Evolutionary conservation across 1,140 invertebrate genomes (phyloP).

Genomic region (Aporrectodea caliginosa): DNA sequence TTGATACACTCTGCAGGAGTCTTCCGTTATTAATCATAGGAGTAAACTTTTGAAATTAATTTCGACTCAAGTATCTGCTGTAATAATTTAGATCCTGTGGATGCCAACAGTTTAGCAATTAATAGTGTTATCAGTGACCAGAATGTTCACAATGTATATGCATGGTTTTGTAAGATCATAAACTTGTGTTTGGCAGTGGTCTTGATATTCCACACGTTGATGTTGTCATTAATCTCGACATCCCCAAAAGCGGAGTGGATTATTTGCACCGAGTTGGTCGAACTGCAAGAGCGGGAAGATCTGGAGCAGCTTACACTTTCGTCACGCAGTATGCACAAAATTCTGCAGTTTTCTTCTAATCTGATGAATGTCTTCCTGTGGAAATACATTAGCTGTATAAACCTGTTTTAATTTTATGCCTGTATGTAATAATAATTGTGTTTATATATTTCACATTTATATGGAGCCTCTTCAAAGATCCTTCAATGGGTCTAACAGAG

Average conservation of each 20-base stretch:
- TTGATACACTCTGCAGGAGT: too few species aligned
- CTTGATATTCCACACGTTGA: constrained; percentile 98
- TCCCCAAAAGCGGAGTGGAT: constrained; percentile 91
- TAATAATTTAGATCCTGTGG: too few species aligned
- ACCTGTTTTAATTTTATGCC: neutral
- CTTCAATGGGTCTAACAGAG: neutral
- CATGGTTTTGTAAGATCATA: too few species aligned
- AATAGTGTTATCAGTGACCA: too few species aligned
- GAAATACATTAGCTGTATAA: neutral
- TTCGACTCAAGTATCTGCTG: too few species aligned
- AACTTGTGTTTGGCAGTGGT: constrained; percentile 71
- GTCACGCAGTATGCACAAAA: constrained; percentile 63
- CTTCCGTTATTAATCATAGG: too few species aligned
- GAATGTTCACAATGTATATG: too few species aligned
- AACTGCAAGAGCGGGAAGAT: constrained; percentile 87
- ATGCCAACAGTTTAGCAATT: too few species aligned
- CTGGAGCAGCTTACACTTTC: constrained; percentile 65
- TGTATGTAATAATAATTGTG: neutral
- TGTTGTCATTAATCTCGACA: constrained; percentile 95
- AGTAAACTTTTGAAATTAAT: too few species aligned
- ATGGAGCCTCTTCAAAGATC: too few species aligned
- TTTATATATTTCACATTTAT: too few species aligned
- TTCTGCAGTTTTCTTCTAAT: neutral
- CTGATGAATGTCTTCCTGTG: neutral
- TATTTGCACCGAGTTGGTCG: constrained; percentile 94